Base-by-base conservation (phyloP, 2,888 invertebrate genomes). In the Polietes domitor region DNA sequence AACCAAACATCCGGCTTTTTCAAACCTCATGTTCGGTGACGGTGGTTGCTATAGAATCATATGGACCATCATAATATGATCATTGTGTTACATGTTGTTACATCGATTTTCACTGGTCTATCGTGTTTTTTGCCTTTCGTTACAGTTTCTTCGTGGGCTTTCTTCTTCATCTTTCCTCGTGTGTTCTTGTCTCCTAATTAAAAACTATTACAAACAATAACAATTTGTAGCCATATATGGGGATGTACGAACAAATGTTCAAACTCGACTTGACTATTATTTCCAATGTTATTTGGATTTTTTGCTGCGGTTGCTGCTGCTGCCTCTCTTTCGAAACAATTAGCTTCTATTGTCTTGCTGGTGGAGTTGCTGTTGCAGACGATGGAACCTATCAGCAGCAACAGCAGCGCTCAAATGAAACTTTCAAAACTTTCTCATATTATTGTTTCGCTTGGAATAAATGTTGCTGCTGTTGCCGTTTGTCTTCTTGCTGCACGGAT, bases 401-500 rank as follows among this genome's bases (percentile, higher is more conserved):
- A n/a, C n/a, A n/a, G 37, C 2, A 79, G 37, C 17, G 71, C 65
- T 71, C 70, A 71, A 53, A 37, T 58, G 58, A 70, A 78, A 77
- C 82, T 83, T 83, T 83, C 83, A 71, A 83, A 80, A 83, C 80
- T 80, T 83, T 80, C 80, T 78, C 83, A 83, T 80, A 72, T 78
- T 77, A 80, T 75, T 83, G 68, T 68, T 24, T 68, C 21, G 24
- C 24, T 77, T 77, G 26, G 0, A 28, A 28, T 61, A n/a, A 28
- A 28, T 61, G 61, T 28, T 32, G 58, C 26, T 17, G 28, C 17
- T n/a, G 61, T 61, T 61, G 43, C 0, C 58, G 17, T 24, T 65
- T 76, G 61, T 43, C 37, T 58, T 77, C 65, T 73, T 26, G n/a
- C 28, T 15, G 61, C 68, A 76, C 68, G 72, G 65, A 32, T 70